Evolutionary conservation across 2,888 invertebrate species (phyloP), one percentile per base, ranked within the genome.

Genomic region (Stratiomys singularior): DNA sequence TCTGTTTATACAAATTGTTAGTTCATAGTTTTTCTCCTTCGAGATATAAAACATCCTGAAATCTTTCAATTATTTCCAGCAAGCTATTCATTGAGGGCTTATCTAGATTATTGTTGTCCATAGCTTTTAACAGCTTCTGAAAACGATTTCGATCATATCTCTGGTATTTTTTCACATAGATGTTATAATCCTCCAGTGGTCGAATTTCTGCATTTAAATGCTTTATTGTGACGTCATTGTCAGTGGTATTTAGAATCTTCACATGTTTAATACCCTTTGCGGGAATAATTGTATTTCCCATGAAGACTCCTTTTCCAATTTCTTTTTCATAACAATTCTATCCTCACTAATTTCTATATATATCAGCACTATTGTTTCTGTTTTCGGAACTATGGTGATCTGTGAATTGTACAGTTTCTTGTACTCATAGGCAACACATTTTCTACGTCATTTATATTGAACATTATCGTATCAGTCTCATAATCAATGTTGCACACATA

Each of bases 321-420:
- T 79, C 76, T 27, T 37, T 30, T 69, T 69, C 1, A 74, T 11
- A 1, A 78, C 37, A n/a, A 78, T 60, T 23, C 77, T 77, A 18
- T 79, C 79, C 71, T 79, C 69, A 13, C 9, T 11, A 7, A 44
- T 44, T 0, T 21, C 9, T 15, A 44, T 13, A 15, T 67, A 7
- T 1, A 67, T 21, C 3, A 46, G 47, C 1, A 63, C 18, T 18
- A 76, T 25, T 37, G 27, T n/a, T 30, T 28, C 71, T 27, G 69
- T 69, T 23, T 25, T 52, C 3, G 69, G 46, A 5, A 28, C 3
- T 7, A n/a, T 52, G 4, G 4, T 52, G 18, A n/a, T 15, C 15
- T 52, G 15, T n/a, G n/a, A 15, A 52, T 13, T 7, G 3, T 13
- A 4, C 4, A 4, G 15, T 5, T 28, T 64, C 28, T 28, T 64